These are phyloP conservation scores for Lasioglossum oenotherae DNA, from an alignment of 2,888 invertebrate genomes.

Conservation along the genomic window DNA sequence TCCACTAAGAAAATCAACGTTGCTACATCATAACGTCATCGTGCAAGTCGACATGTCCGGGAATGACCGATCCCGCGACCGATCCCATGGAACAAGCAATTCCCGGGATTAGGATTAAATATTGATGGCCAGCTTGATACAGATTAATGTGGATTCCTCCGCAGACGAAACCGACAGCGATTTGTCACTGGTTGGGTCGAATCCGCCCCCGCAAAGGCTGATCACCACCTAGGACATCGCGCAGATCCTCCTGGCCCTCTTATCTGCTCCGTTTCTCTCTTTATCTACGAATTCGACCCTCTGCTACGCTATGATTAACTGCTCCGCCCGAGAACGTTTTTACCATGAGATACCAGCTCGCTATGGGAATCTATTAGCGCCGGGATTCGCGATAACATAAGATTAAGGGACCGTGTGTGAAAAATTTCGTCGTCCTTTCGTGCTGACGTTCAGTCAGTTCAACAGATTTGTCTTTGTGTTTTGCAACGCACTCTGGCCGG, in stretches of 20 bases:
- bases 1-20: not conserved
- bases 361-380: constrained; percentile 76
- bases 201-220: constrained; percentile 49
- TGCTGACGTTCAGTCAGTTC: not conserved
- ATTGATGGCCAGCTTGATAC: constrained; percentile 82
- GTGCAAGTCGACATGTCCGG: not conserved
- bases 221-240: constrained; percentile 72
- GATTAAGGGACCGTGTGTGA: constrained; percentile 10
- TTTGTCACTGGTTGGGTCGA: constrained; percentile 75
- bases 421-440: constrained; percentile 17
- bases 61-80: not conserved
- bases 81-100: constrained; percentile 70
- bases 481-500: not conserved
- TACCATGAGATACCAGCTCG: constrained; percentile 78
- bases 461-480: not conserved
- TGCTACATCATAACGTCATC: not conserved
- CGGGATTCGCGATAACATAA: constrained; percentile 73
- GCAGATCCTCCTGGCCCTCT: constrained; percentile 72
- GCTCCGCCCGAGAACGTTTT: constrained; percentile 79
- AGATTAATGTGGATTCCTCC: constrained; percentile 81
- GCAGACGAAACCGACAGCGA: constrained; percentile 67
- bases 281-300: constrained; percentile 59
- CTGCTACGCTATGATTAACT: constrained; percentile 77
- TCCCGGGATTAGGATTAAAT: constrained; percentile 83
- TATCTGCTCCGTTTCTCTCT: constrained; percentile 74